These are phyloP conservation scores for Hemiscyllium ocellatum DNA, from an alignment of 2,113 vertebrate genomes.

Conservation along the genomic window DNA sequence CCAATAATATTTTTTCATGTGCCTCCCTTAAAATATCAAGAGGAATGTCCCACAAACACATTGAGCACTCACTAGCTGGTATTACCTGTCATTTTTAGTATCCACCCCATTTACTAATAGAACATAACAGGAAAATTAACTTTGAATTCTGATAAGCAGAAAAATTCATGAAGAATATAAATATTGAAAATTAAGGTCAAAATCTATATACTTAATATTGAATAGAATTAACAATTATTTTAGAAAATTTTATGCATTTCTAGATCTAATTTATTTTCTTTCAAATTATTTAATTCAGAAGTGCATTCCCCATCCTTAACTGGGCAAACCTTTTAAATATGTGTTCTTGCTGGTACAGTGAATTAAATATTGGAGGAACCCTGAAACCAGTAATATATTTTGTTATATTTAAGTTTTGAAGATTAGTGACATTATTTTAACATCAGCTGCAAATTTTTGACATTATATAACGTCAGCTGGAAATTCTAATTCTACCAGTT, in stretches of 20 bases:
- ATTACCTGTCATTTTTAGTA: not conserved
- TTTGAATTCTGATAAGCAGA: not conserved
- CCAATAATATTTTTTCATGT: not conserved
- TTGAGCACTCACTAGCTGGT: not conserved
- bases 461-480: not conserved
- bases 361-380: not conserved
- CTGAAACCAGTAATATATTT: not conserved
- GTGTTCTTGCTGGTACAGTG: not conserved
- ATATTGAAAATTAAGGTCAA: not conserved
- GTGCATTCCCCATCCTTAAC: not conserved
- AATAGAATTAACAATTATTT: not conserved
- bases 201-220: not conserved
- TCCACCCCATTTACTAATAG: not conserved
- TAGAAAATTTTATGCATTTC: not conserved
- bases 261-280: slow-evolving; percentile 10
- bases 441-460: not conserved
- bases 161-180: not conserved
- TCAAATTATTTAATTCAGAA: not conserved
- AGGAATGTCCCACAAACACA: not conserved
- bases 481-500: slow-evolving; percentile 1
- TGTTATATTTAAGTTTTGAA: slow-evolving; percentile 9
- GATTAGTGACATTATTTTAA: not conserved
- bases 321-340: not conserved
- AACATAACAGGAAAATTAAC: slow-evolving; percentile 12
- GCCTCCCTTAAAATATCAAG: not conserved